Base-by-base conservation (phyloP, 2,797 vertebrate species). In the Peromyscus nudipes region DNA sequence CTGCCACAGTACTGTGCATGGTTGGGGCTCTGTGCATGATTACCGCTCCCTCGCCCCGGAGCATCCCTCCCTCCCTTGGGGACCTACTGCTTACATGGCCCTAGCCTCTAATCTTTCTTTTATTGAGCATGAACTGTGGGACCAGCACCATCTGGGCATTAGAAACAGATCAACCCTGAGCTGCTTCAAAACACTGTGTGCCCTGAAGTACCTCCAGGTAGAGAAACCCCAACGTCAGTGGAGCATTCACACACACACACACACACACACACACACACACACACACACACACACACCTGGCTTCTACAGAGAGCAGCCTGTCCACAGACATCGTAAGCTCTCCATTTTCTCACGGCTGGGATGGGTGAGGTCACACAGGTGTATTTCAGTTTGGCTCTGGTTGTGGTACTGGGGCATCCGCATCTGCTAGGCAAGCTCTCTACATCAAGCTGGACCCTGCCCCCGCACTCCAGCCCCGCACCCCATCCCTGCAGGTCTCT, bases 371-470 rank as follows among this genome's bases (percentile, higher is more conserved):
- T 37, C 81, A 43, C 37, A 82, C 34, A 83, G 57, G 37, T 62
- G 57, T 17, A 8, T 40, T 29, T 62, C 57, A 29, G 7, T 19
- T 62, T 17, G 80, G 57, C 57, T 81, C 34, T 83, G 37, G 40
- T 62, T 62, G 37, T 83, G 37, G 57, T 29, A 8, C 14, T 49
- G 7, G 57, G 55, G 81, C 4, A 29, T 37, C 8, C 14, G 10
- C 37, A 83, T 37, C 57, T 29, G n/a, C 37, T 40, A 16, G 1
- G 1, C 23, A 60, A 43, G 8, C 81, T 43, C 14, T 29, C 4
- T 17, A 4, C 1, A 23, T 25, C 0, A 2, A 83, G n/a, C 57
- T 14, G 1, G 13, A 10, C 13, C n/a, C 55, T n/a, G 16, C 7
- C 80, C 80, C n/a, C 2, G 7, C 27, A 29, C 69, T 4, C 67